These are phyloP conservation scores for Nomada hirtipes DNA, from an alignment of 2,888 invertebrate species.

Conservation along the genomic window DNA sequence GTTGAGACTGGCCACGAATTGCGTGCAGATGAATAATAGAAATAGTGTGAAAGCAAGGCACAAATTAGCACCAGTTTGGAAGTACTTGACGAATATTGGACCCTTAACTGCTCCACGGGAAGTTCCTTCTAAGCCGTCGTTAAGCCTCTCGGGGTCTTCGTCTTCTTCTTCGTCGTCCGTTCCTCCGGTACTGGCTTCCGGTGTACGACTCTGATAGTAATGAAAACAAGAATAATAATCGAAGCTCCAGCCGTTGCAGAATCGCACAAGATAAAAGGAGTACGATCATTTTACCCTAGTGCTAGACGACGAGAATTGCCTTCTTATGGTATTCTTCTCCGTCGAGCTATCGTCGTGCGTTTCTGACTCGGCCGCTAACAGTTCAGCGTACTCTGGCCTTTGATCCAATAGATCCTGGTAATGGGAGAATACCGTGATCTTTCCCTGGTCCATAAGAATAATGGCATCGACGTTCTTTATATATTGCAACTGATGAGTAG, in stretches of 20 bases:
- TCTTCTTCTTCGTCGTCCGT: conserved; percentile 78
- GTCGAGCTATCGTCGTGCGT: conserved; percentile 69
- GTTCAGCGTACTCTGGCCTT: conserved; percentile 76
- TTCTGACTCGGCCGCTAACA: conserved; percentile 76
- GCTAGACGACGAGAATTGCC: conserved; percentile 80
- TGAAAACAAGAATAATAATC: conserved; percentile 5
- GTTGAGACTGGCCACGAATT: conserved; percentile 87
- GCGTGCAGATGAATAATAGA: conserved; percentile 86
- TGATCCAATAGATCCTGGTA: conserved; percentile 77
- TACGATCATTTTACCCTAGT: conserved; percentile 73
- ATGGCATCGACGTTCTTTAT: conserved; percentile 85
- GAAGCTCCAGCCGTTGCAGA: not conserved
- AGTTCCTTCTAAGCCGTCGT: conserved; percentile 82
- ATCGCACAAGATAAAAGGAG: not conserved
- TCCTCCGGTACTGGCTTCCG: conserved; percentile 75
- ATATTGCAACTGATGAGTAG: conserved; percentile 91
- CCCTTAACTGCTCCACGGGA: conserved; percentile 84
- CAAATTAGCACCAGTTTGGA: conserved; percentile 85
- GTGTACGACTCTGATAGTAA: conserved; percentile 78
- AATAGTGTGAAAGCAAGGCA: conserved; percentile 84
- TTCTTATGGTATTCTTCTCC: conserved; percentile 69
- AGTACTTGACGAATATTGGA: conserved; percentile 84
- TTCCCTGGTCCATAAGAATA: conserved; percentile 79
- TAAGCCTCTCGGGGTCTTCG: conserved; percentile 73
- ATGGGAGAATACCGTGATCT: conserved; percentile 70